Evolutionary conservation across 2,888 invertebrate genomes (phyloP), one percentile per base, ranked within the genome.

Genomic region (Macaria liturata): DNA sequence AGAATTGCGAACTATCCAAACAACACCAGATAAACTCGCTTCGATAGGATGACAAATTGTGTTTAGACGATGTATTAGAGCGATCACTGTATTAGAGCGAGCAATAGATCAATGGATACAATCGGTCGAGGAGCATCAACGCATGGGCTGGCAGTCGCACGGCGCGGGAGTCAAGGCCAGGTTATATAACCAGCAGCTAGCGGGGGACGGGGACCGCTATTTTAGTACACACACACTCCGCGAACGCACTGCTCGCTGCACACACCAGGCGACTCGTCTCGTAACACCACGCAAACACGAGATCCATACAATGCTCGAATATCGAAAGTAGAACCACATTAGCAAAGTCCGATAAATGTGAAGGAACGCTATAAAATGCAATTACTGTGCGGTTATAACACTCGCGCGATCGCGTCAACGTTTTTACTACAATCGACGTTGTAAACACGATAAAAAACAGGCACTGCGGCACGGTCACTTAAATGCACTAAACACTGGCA

Each of bases 111-210:
- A n/a, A 59, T 52, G 40, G 51, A 51, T 50, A 50, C 43, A 49
- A 50, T 54, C 31, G 9, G 46, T 51, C 34, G 54, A 59, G 34
- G 6, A 59, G 42, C 55, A 53, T 52, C 52, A 59, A 56, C 49
- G 55, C 52, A 55, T 48, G 51, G 47, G 52, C 59, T 78, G 78
- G 75, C 81, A 83, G 78, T 44, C n/a, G 71, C 67, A 74, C 82
- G 76, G 89, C 89, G 91, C 91, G 87, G 89, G 91, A 91, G 91
- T 91, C 91, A 91, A 91, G 91, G 91, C 90, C 91, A 80, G 83
- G 78, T 91, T 91, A 91, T 82, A 72, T 90, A 91, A 91, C 79
- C 71, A 69, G 63, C 66, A 71, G 62, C 54, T 57, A 59, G 83
- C 78, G 86, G 85, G 86, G 82, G 84, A 78, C 77, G 80, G 68